Evolutionary conservation across 2,113 vertebrate genomes (phyloP).

Genomic region (Todiramphus saurophagus): DNA sequence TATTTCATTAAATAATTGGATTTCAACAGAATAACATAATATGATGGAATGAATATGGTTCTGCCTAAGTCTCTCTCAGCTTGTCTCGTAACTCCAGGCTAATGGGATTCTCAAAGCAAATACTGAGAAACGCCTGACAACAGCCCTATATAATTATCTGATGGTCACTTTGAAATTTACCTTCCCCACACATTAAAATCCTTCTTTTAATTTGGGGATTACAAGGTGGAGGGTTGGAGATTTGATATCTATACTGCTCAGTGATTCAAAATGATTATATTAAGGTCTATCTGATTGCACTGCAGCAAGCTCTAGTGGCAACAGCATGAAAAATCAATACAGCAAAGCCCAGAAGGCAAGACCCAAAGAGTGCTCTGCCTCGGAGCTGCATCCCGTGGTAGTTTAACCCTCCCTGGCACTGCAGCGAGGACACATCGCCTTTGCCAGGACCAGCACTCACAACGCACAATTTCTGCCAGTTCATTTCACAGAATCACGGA

Average conservation of each 20-base stretch:
- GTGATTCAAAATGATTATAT: slow-evolving; percentile 17
- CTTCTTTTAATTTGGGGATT: slow-evolving; percentile 28
- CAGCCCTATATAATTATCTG: neutral
- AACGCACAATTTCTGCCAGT: neutral
- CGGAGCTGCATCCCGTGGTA: neutral
- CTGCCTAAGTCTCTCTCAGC: neutral
- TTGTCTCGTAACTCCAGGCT: neutral
- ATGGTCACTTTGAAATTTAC: slow-evolving; percentile 33
- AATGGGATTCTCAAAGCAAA: slow-evolving; percentile 47
- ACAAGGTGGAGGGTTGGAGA: neutral
- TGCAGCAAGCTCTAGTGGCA: slow-evolving; percentile 64
- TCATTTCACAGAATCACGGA: no score
- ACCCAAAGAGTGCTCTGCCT: neutral
- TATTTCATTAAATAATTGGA: slow-evolving; percentile 18
- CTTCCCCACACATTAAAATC: neutral
- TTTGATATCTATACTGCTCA: neutral
- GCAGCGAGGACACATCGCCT: neutral
- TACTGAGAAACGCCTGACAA: neutral
- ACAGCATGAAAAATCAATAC: slow-evolving; percentile 23
- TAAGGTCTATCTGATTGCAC: slow-evolving; percentile 17
- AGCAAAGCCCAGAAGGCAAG: neutral
- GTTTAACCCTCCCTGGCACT: neutral
- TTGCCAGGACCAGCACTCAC: neutral
- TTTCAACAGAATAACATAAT: neutral
- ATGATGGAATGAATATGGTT: neutral